phyloP scores from a whole-genome alignment of 23 tunicate species.

The Halocynthia aurantium region DNA sequence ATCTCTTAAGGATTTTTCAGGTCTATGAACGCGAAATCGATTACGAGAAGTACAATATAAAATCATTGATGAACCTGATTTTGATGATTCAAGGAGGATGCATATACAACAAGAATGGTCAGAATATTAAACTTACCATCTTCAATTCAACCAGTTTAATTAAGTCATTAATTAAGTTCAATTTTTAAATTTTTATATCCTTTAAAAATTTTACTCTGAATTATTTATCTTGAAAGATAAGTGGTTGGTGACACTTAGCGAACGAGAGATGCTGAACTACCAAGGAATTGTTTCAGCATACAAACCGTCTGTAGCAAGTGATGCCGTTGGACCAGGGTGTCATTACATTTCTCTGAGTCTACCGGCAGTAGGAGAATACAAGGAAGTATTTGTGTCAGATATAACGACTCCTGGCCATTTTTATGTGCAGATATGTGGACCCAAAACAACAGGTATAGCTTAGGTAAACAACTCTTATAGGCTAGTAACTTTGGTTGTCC shows the following conservation, averaged over 20 bases:
- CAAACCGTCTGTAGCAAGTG: background rate
- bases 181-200: too few relatives aligned
- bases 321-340: slow-evolving; percentile 59
- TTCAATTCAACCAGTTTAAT: too few relatives aligned
- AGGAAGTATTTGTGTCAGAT: slow-evolving; percentile 52
- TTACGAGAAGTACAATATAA: background rate
- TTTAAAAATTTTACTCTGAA: too few relatives aligned
- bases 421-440: slow-evolving; percentile 46
- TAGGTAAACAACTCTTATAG: too few relatives aligned
- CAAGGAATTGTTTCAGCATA: background rate
- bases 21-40: background rate
- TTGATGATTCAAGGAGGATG: background rate
- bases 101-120: background rate
- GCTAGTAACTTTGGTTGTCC: too few relatives aligned
- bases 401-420: slow-evolving; percentile 47
- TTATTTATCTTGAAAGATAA: too few relatives aligned
- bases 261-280: background rate
- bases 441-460: slow-evolving; percentile 32
- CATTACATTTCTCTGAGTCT: slow-evolving; percentile 23
- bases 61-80: background rate
- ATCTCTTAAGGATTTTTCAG: too few relatives aligned
- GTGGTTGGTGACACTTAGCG: background rate
- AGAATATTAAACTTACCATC: background rate
- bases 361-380: slow-evolving; percentile 36
- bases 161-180: too few relatives aligned